phyloP scores from a whole-genome alignment of 2,797 vertebrate species.

The Buceros bicornis region DNA sequence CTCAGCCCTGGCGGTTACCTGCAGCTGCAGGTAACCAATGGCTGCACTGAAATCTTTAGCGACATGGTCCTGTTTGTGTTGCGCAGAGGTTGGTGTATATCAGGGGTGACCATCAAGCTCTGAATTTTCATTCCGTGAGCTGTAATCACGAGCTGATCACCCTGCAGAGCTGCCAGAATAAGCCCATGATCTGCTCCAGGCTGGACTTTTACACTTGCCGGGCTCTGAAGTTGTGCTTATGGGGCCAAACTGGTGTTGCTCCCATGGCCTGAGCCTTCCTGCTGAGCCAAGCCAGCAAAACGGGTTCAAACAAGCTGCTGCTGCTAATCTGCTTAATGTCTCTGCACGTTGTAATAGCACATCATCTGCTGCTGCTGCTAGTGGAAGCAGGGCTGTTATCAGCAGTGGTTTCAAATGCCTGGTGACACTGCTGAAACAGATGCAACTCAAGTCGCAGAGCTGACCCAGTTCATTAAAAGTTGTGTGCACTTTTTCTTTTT shows the following conservation, averaged over 20 bases:
- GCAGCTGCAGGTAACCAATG: background rate
- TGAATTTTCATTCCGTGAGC: background rate
- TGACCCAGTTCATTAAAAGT: background rate
- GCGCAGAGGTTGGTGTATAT: background rate
- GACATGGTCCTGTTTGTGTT: background rate
- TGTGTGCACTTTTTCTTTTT: background rate
- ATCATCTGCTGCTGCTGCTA: background rate
- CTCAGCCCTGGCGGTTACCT: background rate
- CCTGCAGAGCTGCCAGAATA: background rate
- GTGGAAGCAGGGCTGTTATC: background rate
- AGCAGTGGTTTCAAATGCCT: background rate
- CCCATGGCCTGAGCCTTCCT: background rate
- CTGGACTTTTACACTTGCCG: background rate
- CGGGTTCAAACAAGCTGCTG: constrained; percentile 38
- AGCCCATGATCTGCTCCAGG: background rate
- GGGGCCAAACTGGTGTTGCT: background rate
- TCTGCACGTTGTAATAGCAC: background rate
- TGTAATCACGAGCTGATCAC: background rate
- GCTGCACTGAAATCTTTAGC: background rate
- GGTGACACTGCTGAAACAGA: background rate
- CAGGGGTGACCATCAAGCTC: background rate
- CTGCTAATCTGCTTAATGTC: constrained; percentile 55
- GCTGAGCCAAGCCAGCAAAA: background rate
- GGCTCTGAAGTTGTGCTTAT: background rate
- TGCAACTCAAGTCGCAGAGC: background rate